Base-by-base conservation (phyloP, 1,140 invertebrate genomes). In the Monomorium pharaonis region DNA sequence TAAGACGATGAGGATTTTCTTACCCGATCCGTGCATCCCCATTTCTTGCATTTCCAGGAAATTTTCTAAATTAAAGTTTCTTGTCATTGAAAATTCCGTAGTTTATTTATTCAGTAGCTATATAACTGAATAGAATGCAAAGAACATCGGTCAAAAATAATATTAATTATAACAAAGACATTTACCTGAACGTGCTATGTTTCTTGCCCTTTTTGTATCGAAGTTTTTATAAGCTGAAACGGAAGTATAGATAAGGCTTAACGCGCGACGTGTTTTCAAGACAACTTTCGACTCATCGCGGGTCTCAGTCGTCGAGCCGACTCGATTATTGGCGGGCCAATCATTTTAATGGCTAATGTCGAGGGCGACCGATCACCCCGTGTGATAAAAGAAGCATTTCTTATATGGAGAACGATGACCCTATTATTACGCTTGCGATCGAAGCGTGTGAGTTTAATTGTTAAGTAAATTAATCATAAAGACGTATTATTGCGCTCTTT, bases 321-420 rank as follows among this genome's bases (percentile, higher is more conserved):
- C 88, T 91, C 75, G 78, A 86, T 92, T 88, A 87, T 87, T 89
- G 85, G 70, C 75, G 90, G 77, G 49, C 88, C 85, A 87, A 89
- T 91, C 87, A 85, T 91, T 88, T 89, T 89, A 88, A 89, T 90
- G 84, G 87, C 67, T 86, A 91, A 92, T 89, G 88, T 88, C 88
- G 91, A 88, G 90, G 67, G 90, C 89, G 89, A 91, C 88, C 90
- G 91, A 92, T 91, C 91, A 92, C 90, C 91, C 60, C 87, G 65
- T 63, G 62, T 58, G 88, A 91, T 91, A 88, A 88, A 85, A 88
- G 88, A 80, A 84, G 49, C 88, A 58, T 76, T 78, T 87, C 69
- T 89, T 56, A 10, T 30, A 14, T 30, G 16, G 16, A 74, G 85
- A 89, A 86, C 58, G 75, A 37, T 63, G n/a, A 74, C 42, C 63